These are phyloP conservation scores for Limnephilus auricula DNA, from an alignment of 2,888 invertebrate species.

Conservation along the genomic window DNA sequence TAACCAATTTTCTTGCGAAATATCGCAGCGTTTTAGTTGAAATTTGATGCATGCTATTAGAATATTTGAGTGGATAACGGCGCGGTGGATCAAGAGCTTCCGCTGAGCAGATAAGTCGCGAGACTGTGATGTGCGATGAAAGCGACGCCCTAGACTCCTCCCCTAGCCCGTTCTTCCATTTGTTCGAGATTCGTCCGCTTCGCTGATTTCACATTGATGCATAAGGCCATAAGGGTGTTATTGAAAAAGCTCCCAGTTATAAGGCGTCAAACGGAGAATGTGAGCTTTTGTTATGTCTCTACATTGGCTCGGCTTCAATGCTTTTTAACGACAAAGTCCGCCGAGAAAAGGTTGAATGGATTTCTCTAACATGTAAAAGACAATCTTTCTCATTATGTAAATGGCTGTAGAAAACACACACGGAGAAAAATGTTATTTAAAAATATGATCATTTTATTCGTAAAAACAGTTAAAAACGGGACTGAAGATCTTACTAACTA, in stretches of 20 bases:
- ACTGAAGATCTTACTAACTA: too few species aligned
- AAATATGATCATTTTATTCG: too few species aligned
- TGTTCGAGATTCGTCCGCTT: conserved; percentile 58
- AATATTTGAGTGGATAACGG: conserved; percentile 18
- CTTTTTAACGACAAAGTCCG: conserved; percentile 5
- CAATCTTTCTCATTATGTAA: background rate
- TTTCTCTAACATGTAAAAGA: background rate
- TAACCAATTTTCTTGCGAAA: too few species aligned
- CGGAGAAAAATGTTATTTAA: too few species aligned
- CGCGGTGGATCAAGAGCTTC: conserved; percentile 48
- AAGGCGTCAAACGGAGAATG: conserved; percentile 43
- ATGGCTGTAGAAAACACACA: background rate
- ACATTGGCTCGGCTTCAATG: conserved; percentile 32
- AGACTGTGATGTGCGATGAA: background rate
- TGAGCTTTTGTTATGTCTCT: conserved; percentile 29
- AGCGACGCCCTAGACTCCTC: conserved; percentile 29
- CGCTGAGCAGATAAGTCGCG: conserved; percentile 31
- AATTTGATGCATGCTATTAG: background rate
- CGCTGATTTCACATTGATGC: conserved; percentile 51
- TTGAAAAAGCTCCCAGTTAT: conserved; percentile 50
- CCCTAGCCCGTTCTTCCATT: conserved; percentile 51
- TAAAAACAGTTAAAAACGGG: too few species aligned
- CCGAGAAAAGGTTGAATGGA: background rate
- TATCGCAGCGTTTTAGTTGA: background rate
- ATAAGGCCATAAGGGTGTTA: conserved; percentile 51